phyloP scores from a whole-genome alignment of 2,797 vertebrate genomes.

The Scolopax rusticola region DNA sequence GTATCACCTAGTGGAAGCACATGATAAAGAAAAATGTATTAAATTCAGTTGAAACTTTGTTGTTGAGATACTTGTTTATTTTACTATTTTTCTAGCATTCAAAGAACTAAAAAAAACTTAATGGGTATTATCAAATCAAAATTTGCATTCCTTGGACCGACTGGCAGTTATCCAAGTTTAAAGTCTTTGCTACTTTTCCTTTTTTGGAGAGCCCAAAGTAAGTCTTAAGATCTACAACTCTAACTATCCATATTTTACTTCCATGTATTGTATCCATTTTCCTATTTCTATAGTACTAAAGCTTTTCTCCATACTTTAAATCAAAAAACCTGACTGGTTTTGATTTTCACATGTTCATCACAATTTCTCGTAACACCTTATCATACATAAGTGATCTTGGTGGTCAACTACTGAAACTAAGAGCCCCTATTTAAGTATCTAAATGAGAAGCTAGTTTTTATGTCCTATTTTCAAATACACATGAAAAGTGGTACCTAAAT shows the following conservation, averaged over 20 bases:
- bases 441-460: background rate
- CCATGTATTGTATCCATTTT: background rate
- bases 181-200: conserved; percentile 37
- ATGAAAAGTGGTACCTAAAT: background rate
- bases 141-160: background rate
- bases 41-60: background rate
- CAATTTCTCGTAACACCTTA: accelerated
- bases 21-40: background rate
- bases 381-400: background rate
- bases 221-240: background rate
- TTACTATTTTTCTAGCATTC: conserved; percentile 9
- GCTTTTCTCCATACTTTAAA: background rate
- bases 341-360: accelerated
- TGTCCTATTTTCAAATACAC: background rate
- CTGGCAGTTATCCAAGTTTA: conserved; percentile 6
- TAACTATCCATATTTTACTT: background rate
- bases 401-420: background rate
- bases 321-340: background rate
- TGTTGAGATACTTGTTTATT: background rate
- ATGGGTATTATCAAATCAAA: background rate
- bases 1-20: background rate
- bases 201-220: conserved; percentile 30
- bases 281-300: background rate
- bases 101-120: background rate
- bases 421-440: background rate